These are phyloP conservation scores for Seriola dumerili DNA, from an alignment of 2,113 vertebrate species.

Conservation along the genomic window DNA sequence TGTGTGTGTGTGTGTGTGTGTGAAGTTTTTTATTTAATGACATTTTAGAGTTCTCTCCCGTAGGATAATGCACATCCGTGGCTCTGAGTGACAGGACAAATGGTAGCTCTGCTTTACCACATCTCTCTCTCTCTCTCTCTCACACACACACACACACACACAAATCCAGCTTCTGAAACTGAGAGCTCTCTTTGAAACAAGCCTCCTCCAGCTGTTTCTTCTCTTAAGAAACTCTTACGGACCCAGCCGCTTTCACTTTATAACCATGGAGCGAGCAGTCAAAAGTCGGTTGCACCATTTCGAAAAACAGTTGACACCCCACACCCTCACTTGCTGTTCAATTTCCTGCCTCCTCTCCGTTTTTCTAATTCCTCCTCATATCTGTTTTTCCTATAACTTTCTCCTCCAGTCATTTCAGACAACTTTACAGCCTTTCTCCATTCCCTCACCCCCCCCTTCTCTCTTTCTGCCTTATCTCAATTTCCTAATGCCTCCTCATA, in stretches of 20 bases:
- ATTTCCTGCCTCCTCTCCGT: conserved; percentile 49
- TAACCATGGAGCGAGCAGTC: conserved; percentile 17
- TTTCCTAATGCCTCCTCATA: conserved; percentile 59
- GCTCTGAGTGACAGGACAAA: conserved; percentile 74
- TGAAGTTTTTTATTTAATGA: conserved; percentile 55
- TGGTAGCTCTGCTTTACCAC: conserved; percentile 59
- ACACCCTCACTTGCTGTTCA: conserved; percentile 34
- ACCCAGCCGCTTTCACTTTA: conserved; percentile 51
- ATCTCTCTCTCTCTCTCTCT: conserved; percentile 23
- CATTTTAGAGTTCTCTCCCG: conserved; percentile 40
- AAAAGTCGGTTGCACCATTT: conserved; percentile 37
- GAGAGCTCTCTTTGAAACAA: conserved; percentile 70
- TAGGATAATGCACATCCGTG: conserved; percentile 53
- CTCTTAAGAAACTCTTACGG: conserved; percentile 65
- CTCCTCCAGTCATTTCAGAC: conserved; percentile 34
- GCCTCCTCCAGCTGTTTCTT: conserved; percentile 75
- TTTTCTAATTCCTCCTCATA: conserved; percentile 29
- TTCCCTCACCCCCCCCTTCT: conserved; percentile 40
- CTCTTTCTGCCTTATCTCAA: conserved; percentile 66
- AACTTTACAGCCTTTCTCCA: conserved; percentile 54
- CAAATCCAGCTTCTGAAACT: conserved; percentile 56
- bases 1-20: not conserved
- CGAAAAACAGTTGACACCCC: conserved; percentile 17
- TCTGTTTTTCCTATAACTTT: conserved; percentile 69
- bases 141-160: conserved; percentile 7